Evolutionary conservation across 1,140 invertebrate species (phyloP).

Genomic region (Pantala flavescens): DNA sequence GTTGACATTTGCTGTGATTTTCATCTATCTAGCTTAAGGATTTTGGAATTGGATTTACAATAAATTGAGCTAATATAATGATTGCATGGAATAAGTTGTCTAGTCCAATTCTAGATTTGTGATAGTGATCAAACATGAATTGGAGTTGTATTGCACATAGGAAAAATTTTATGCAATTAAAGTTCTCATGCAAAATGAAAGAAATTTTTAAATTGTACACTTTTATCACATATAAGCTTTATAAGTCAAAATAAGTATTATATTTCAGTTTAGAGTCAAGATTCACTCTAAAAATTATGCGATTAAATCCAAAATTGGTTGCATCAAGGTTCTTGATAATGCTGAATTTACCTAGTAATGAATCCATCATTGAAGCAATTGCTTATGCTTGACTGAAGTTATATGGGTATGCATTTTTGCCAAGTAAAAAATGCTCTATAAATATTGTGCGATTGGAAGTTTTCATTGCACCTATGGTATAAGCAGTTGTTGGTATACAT

Average conservation of each 20-base stretch:
- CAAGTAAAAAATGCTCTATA: not conserved
- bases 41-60: constrained; percentile 10
- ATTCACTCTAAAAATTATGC: not conserved
- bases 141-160: constrained; percentile 2
- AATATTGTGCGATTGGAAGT: not conserved
- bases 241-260: not conserved
- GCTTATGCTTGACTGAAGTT: constrained; percentile 1
- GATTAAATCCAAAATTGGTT: not conserved
- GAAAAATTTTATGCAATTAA: constrained; percentile 1
- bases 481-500: constrained; percentile 7
- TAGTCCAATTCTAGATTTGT: constrained; percentile 6
- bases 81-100: not conserved
- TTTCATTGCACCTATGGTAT: constrained; percentile 2
- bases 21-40: not conserved
- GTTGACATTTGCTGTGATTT: not conserved
- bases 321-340: not conserved
- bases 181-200: constrained; percentile 4
- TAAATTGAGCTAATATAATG: not conserved
- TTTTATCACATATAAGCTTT: constrained; percentile 8
- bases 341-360: not conserved
- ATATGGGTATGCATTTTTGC: constrained; percentile 9
- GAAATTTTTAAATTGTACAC: constrained; percentile 10
- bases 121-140: constrained; percentile 2
- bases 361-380: constrained; percentile 8
- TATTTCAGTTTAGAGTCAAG: not conserved